Conservation (phyloP, 2,797 vertebrate genomes). For the Gymnopithys bicolor region DNA sequence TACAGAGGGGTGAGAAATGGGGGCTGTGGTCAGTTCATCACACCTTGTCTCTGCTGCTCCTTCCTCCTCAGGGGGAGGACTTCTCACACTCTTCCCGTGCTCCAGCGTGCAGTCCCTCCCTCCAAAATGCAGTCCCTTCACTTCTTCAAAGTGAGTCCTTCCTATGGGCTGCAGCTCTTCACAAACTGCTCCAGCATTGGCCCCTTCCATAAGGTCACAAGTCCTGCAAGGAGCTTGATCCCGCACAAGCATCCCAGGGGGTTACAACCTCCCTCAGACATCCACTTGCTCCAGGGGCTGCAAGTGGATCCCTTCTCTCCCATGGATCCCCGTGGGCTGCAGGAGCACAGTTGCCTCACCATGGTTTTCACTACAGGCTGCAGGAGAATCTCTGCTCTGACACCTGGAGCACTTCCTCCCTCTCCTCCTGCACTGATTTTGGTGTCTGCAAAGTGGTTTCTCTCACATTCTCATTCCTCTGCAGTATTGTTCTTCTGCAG, state of each 20-base stretch:
- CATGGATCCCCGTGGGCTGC: no score
- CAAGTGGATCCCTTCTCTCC: not conserved
- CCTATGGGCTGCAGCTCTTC: not conserved
- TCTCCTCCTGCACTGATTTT: not conserved
- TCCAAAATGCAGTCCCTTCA: not conserved
- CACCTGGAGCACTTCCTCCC: not conserved
- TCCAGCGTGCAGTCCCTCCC: not conserved
- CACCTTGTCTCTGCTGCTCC: accelerated
- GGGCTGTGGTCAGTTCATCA: not conserved
- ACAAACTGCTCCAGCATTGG: accelerated
- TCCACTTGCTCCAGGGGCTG: not conserved
- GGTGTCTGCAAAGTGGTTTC: not conserved
- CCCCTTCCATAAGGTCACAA: not conserved
- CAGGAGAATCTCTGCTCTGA: not conserved
- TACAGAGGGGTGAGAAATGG: not conserved
- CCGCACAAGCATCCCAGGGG: not conserved
- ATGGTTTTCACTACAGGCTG: not conserved
- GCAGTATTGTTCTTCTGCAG: not conserved
- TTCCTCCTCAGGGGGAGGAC: not conserved
- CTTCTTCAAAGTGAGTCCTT: not conserved
- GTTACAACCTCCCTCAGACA: not conserved
- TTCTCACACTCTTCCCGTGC: not conserved
- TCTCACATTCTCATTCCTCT: not conserved
- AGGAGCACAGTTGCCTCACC: not conserved
- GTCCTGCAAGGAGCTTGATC: not conserved